A percentile compares a stretch with the other conserved stretches of the same genome.
phyloP scores from a whole-genome alignment of 2,888 invertebrate species.

The Spodoptera exigua region DNA sequence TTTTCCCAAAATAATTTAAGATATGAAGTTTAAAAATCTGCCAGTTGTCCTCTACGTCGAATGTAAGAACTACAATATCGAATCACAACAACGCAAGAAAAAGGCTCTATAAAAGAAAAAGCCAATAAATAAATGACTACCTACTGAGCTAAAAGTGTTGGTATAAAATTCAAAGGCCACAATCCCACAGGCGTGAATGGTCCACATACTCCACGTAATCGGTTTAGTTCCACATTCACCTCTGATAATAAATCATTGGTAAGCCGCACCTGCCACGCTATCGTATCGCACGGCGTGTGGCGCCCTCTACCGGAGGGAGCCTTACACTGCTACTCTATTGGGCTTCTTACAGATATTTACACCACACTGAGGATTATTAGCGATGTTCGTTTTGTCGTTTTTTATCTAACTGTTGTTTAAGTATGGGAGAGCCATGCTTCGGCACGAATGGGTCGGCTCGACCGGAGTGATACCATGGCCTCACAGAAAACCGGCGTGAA shows the following conservation, averaged over 20 bases:
- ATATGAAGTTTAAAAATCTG: too few species aligned
- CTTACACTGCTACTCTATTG: slow-evolving; percentile 42
- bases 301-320: background rate
- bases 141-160: slow-evolving; percentile 1
- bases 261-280: slow-evolving; percentile 76
- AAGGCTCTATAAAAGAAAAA: background rate
- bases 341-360: slow-evolving; percentile 52
- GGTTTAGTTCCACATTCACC: slow-evolving; percentile 67
- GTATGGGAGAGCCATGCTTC: too few species aligned
- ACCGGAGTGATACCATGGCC: too few species aligned
- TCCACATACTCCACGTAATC: slow-evolving; percentile 70
- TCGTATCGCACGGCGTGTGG: slow-evolving; percentile 45
- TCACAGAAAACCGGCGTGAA: too few species aligned
- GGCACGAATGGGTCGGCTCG: too few species aligned
- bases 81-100: background rate
- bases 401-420: background rate
- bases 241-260: slow-evolving; percentile 73
- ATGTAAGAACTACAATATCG: too few species aligned
- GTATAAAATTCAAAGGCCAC: slow-evolving; percentile 20
- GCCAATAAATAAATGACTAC: background rate
- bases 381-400: slow-evolving; percentile 30
- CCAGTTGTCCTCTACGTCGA: too few species aligned
- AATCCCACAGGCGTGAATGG: slow-evolving; percentile 55
- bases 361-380: slow-evolving; percentile 39
- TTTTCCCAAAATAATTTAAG: background rate